These are phyloP conservation scores for Rynchops niger DNA, from an alignment of 2,113 vertebrate genomes.

Conservation along the genomic window DNA sequence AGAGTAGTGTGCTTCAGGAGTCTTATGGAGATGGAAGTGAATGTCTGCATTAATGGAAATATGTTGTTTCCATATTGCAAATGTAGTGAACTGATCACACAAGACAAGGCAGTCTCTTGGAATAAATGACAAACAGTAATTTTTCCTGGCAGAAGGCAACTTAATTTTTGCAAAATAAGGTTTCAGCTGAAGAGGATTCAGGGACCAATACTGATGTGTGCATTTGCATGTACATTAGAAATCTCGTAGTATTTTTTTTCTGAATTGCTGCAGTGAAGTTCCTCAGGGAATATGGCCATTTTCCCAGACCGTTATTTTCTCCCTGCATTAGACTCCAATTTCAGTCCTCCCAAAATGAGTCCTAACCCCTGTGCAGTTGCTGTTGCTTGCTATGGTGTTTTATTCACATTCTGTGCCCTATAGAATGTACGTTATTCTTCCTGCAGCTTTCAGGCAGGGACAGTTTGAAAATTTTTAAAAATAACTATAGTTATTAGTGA, in stretches of 20 bases:
- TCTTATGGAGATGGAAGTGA: background rate
- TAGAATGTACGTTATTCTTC: background rate
- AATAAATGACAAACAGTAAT: slow-evolving; percentile 39
- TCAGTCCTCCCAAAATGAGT: background rate
- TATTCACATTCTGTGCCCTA: background rate
- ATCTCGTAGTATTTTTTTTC: background rate
- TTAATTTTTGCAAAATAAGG: slow-evolving; percentile 62
- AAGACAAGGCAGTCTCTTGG: slow-evolving; percentile 16
- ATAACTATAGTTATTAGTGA: background rate
- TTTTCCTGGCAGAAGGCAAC: slow-evolving; percentile 22
- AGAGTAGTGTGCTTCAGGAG: slow-evolving; percentile 4
- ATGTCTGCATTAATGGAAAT: slow-evolving; percentile 15
- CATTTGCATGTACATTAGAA: background rate
- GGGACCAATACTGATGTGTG: background rate
- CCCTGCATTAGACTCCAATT: background rate
- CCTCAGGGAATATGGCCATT: background rate
- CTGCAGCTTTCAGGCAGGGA: background rate
- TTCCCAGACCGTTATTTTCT: background rate
- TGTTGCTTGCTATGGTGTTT: background rate
- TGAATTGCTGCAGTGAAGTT: background rate
- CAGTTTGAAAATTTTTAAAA: background rate
- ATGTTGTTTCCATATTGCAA: background rate
- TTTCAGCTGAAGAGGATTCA: slow-evolving; percentile 10
- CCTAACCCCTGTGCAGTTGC: background rate
- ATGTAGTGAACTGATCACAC: background rate